Evolutionary conservation across 2,888 invertebrate species (phyloP), one percentile per base, ranked within the genome.

Genomic region (Oscheius myriophilus): DNA sequence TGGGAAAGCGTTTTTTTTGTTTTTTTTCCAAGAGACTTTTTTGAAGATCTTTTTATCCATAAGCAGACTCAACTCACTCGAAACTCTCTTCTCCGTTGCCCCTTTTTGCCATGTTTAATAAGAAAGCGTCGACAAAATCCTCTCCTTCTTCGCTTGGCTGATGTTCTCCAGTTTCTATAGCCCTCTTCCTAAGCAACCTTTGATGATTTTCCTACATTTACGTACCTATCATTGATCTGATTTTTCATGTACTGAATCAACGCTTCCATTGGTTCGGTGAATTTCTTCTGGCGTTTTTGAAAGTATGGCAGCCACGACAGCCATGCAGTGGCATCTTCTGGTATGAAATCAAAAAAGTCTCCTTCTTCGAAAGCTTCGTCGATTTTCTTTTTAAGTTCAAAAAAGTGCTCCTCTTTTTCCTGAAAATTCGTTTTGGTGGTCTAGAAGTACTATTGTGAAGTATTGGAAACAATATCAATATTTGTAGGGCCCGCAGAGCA

Each of bases 91-190:
- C 33, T 33, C 33, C 33, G 3, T 33, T 33, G 9, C n/a, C n/a
- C n/a, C n/a, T 16, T 16, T 25, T 18, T 53, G 6, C 16, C 7
- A 3, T 6, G 3, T 49, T 49, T 2, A 53, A 26, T 26, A 3
- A 53, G 23, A 53, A 53, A 14, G 53, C 18, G 53, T 53, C 53
- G 14, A 53, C 53, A 25, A 53, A 53, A 26, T 53, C 53, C 16
- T 53, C 53, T 25, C 25, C 25, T 21, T 53, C 53, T 23, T 25
- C 53, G 16, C 26, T 18, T 21, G 21, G 25, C 12, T 53, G n/a
- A 23, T 26, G 53, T 16, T 49, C 21, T 9, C 49, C 49, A 2
- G 6, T 21, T 49, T 49, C 21, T 3, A 49, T 49, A 4, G n/a
- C 49, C 33, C 9, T 33, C 33, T 33, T 33, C 9, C 33, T 33